Percentiles rank a stretch among this genome's conserved stretches.
Conservation (phyloP, 2,113 vertebrate genomes). For the Centropus unirufus region DNA sequence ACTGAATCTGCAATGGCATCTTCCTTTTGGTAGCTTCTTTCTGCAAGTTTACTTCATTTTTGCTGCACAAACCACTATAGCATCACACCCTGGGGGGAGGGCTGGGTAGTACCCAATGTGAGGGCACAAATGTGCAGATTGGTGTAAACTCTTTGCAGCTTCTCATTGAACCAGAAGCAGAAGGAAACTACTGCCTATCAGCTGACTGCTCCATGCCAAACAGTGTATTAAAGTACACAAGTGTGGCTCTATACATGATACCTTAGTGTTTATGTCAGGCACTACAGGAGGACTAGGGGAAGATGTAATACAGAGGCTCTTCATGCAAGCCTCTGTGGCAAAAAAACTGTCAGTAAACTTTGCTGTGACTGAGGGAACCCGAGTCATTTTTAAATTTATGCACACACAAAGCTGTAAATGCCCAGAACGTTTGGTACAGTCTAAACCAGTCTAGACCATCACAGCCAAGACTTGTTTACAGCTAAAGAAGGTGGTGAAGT, state of each 20-base stretch:
- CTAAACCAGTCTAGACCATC: not conserved
- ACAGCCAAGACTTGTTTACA: not conserved
- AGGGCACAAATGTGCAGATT: fast-evolving
- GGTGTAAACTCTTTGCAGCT: not conserved
- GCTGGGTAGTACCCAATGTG: too few relatives aligned
- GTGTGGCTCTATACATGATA: not conserved
- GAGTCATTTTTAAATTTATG: not conserved
- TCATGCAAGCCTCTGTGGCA: not conserved
- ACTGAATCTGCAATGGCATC: not conserved
- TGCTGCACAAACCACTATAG: not conserved
- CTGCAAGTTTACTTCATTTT: not conserved
- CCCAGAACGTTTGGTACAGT: not conserved
- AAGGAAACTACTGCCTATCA: not conserved
- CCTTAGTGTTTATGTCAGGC: not conserved
- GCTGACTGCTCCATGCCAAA: not conserved
- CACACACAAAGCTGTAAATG: not conserved
- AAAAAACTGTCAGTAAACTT: not conserved
- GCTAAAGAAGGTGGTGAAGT: not conserved
- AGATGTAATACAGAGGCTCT: not conserved
- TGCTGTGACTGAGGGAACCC: not conserved
- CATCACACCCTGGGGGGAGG: fast-evolving
- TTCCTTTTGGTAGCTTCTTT: not conserved
- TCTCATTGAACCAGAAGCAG: not conserved
- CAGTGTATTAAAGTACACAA: fast-evolving
- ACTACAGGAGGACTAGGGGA: not conserved